Base-by-base conservation (phyloP, 2,113 vertebrate genomes). In the Hippolais icterina region DNA sequence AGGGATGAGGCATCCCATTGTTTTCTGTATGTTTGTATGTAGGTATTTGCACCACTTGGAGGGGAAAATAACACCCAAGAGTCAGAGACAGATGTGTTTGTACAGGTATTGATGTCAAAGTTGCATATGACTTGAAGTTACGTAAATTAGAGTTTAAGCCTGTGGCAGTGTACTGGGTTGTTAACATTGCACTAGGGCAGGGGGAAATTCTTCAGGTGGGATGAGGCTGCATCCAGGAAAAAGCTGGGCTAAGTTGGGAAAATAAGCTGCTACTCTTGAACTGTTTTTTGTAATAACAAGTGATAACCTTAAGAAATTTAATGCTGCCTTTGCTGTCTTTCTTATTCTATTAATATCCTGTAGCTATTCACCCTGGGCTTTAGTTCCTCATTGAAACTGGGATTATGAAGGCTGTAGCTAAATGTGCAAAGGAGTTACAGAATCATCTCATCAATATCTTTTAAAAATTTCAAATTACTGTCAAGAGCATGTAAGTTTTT, bases 271-370 rank as follows among this genome's bases (percentile, higher is more conserved):
- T 94, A 39, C 39, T 94, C 49, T 78, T 46, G 53, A 87, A 54
- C n/a, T 41, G 71, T 20, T 83, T 95, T 59, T 95, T 54, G 61
- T 70, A 50, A 47, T 87, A 91, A 76, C 46, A 79, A 90, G 47
- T 83, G 71, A 56, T 71, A 74, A 77, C 33, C 46, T 46, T 87
- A 79, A 95, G 89, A 94, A 90, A 64, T 82, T 79, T 86, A 94
- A 89, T 75, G 54, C 91, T 97, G 47, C 91, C 85, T 96, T 96
- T 97, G 28, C 64, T 96, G 64, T 94, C 89, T 96, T 61, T 97
- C 89, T 97, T 97, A 95, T 71, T 96, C 77, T 47, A 4, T 94
- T 76, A 94, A 83, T 96, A 81, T 68, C 49, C 76, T 87, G n/a
- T 92, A 89, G 87, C 88, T 96, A 2, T 53, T 91, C 72, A 93